Evolutionary conservation across 2,888 invertebrate genomes (phyloP).

Genomic region (Drosophila hawaiiensis): DNA sequence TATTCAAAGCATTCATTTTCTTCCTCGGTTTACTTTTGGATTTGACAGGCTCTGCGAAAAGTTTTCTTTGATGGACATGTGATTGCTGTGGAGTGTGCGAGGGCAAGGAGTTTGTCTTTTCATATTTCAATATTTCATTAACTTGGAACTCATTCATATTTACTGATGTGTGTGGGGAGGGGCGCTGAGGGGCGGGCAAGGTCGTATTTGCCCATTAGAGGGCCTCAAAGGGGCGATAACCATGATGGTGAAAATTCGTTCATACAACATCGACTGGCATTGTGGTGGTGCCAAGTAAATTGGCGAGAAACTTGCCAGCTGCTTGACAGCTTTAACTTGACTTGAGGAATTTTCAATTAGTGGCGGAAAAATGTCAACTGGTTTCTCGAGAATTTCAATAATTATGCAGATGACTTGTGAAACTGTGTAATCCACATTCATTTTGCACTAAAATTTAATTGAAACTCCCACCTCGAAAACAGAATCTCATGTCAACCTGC

Average conservation of each 20-base stretch:
- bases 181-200: not conserved
- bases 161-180: constrained; percentile 31
- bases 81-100: constrained; percentile 55
- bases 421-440: constrained; percentile 60
- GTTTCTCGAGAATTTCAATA: constrained; percentile 59
- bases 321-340: constrained; percentile 42
- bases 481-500: constrained; percentile 47
- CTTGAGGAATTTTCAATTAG: constrained; percentile 75
- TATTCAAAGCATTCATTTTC: too few relatives aligned
- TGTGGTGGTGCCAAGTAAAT: constrained; percentile 31
- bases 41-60: constrained; percentile 36
- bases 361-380: constrained; percentile 63
- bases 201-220: constrained; percentile 41
- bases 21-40: constrained; percentile 7
- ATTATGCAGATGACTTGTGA: constrained; percentile 72
- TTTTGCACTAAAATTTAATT: constrained; percentile 66
- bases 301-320: constrained; percentile 49
- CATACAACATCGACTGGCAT: constrained; percentile 59
- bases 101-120: constrained; percentile 41
- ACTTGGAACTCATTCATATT: constrained; percentile 55
- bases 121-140: constrained; percentile 69
- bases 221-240: constrained; percentile 32
- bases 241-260: constrained; percentile 49
- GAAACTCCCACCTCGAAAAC: constrained; percentile 31
- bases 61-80: constrained; percentile 64